phyloP scores from a whole-genome alignment of 2,888 invertebrate genomes.

The Pandemis cinnamomeana region DNA sequence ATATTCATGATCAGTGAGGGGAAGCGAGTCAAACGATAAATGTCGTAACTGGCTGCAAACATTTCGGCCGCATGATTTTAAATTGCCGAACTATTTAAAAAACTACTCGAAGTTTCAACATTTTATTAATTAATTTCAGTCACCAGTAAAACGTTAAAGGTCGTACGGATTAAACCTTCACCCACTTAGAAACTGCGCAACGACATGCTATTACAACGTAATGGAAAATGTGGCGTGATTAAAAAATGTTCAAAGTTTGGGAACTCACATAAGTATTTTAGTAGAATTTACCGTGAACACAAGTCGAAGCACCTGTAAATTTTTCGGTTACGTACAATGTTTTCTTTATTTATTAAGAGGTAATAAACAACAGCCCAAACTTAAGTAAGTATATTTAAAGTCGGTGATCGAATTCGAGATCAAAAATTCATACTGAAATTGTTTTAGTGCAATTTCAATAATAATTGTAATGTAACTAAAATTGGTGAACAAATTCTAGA shows the following conservation, averaged over 20 bases:
- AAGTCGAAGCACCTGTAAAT: background rate
- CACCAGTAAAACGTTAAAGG: slow-evolving; percentile 25
- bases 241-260: slow-evolving; percentile 29
- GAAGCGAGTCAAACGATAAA: too few relatives aligned
- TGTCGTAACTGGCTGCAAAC: too few relatives aligned
- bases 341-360: too few relatives aligned
- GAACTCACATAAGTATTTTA: background rate
- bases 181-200: slow-evolving; percentile 53
- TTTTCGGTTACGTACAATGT: background rate
- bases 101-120: background rate
- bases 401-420: too few relatives aligned
- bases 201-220: slow-evolving; percentile 54
- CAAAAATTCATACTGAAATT: too few relatives aligned
- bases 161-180: slow-evolving; percentile 51
- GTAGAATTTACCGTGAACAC: background rate
- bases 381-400: too few relatives aligned
- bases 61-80: too few relatives aligned
- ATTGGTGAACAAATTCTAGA: too few relatives aligned
- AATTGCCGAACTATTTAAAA: background rate
- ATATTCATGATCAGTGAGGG: too few relatives aligned
- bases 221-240: slow-evolving; percentile 42
- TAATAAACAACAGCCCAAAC: too few relatives aligned
- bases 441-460: too few relatives aligned
- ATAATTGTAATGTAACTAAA: too few relatives aligned
- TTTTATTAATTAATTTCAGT: slow-evolving; percentile 16